phyloP scores from a whole-genome alignment of 2,888 invertebrate genomes.

The Luffia ferchaultella region DNA sequence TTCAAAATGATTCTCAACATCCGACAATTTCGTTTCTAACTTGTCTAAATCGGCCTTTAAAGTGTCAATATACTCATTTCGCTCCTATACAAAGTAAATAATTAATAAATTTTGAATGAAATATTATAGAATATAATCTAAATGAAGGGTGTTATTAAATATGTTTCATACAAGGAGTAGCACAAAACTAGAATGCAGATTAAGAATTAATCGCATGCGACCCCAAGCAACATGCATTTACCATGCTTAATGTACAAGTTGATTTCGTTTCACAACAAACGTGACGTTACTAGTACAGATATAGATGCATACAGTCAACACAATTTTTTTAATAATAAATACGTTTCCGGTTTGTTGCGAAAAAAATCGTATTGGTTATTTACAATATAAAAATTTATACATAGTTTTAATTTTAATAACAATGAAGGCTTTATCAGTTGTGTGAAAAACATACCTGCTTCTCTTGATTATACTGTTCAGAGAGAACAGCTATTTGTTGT shows the following conservation, averaged over 20 bases:
- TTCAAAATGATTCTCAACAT: constrained; percentile 25
- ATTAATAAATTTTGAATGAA: constrained; percentile 12
- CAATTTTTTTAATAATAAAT: too few relatives aligned
- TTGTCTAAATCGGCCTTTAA: constrained; percentile 33
- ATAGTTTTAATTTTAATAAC: too few relatives aligned
- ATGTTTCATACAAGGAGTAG: not conserved
- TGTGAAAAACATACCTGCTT: constrained; percentile 45
- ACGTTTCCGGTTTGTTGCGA: too few relatives aligned
- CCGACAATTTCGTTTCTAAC: constrained; percentile 28
- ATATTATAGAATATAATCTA: not conserved
- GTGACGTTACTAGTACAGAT: too few relatives aligned
- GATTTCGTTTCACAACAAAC: not conserved
- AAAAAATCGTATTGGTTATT: too few relatives aligned
- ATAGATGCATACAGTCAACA: too few relatives aligned
- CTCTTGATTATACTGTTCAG: constrained; percentile 37
- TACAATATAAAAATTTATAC: too few relatives aligned
- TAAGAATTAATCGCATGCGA: not conserved
- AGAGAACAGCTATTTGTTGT: constrained; percentile 36
- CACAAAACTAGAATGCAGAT: too few relatives aligned
- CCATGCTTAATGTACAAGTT: not conserved
- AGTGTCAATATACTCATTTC: constrained; percentile 25
- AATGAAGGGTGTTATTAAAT: not conserved
- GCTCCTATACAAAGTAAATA: constrained; percentile 30
- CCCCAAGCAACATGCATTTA: not conserved
- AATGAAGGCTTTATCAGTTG: too few relatives aligned